Evolutionary conservation across 2,888 invertebrate genomes (phyloP).

Genomic region (Palloptera scutellata): DNA sequence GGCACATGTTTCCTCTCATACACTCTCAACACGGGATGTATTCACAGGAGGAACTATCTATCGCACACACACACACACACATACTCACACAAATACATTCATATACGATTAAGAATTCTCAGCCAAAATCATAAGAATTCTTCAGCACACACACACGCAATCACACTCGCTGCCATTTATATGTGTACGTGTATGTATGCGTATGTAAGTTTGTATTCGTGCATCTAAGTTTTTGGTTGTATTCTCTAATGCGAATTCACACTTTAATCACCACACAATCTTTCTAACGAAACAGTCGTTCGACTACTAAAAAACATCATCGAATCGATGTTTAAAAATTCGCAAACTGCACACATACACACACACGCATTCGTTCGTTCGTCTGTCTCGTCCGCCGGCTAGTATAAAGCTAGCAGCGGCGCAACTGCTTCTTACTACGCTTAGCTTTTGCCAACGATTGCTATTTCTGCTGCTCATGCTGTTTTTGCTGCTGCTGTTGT

Average conservation of each 20-base stretch:
- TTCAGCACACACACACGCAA: background rate
- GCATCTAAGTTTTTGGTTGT: background rate
- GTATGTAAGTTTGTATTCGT: background rate
- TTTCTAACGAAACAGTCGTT: constrained; percentile 33
- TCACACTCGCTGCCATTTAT: constrained; percentile 3
- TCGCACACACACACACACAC: background rate
- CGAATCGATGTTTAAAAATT: constrained; percentile 28
- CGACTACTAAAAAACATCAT: constrained; percentile 30
- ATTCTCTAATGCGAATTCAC: background rate
- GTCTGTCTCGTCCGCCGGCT: too few species aligned
- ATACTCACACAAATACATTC: too few species aligned
- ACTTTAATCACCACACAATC: constrained; percentile 10
- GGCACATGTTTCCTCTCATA: too few species aligned
- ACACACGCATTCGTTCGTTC: background rate
- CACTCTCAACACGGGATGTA: too few species aligned
- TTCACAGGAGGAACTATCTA: too few species aligned
- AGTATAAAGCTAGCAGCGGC: too few species aligned
- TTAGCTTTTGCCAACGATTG: too few species aligned
- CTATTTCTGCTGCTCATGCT: too few species aligned
- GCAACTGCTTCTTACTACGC: too few species aligned
- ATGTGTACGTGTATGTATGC: background rate
- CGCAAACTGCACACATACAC: constrained; percentile 30
- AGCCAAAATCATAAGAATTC: background rate
- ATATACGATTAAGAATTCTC: background rate
- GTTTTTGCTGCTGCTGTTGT: too few species aligned